Percentiles rank a stretch among this genome's conserved stretches.
These are phyloP conservation scores for Semotilus atromaculatus DNA, from an alignment of 2,797 vertebrate genomes.

Conservation along the genomic window DNA sequence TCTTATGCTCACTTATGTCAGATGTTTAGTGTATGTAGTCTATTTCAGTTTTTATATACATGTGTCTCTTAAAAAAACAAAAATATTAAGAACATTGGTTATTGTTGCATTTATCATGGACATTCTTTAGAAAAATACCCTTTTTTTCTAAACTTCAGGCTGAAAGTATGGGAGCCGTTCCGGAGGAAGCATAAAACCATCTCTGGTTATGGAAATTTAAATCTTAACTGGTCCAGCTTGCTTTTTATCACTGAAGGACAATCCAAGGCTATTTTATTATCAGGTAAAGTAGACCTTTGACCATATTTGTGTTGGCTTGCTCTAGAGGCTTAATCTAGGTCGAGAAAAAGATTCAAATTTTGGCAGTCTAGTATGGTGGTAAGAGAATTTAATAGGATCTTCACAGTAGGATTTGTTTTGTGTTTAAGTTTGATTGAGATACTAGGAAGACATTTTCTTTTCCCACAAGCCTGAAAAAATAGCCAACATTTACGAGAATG, in stretches of 20 bases:
- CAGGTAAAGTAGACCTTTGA: conserved; percentile 25
- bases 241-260: conserved; percentile 69
- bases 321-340: background rate
- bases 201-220: conserved; percentile 67
- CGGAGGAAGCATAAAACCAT: conserved; percentile 68
- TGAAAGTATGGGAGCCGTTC: conserved; percentile 74
- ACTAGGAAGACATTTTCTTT: background rate
- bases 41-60: background rate
- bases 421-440: background rate
- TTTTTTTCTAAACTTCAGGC: conserved; percentile 51
- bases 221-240: conserved; percentile 62
- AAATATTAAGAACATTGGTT: background rate
- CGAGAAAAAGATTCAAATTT: background rate
- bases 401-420: background rate
- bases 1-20: background rate
- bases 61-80: background rate
- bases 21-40: background rate
- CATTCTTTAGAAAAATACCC: background rate
- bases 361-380: too few relatives aligned
- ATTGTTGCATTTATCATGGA: background rate
- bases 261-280: conserved; percentile 67
- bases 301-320: background rate
- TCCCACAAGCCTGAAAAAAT: too few relatives aligned
- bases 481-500: background rate
- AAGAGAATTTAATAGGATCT: background rate